phyloP scores from a whole-genome alignment of 2,113 vertebrate genomes.

The Nycticebus coucang region DNA sequence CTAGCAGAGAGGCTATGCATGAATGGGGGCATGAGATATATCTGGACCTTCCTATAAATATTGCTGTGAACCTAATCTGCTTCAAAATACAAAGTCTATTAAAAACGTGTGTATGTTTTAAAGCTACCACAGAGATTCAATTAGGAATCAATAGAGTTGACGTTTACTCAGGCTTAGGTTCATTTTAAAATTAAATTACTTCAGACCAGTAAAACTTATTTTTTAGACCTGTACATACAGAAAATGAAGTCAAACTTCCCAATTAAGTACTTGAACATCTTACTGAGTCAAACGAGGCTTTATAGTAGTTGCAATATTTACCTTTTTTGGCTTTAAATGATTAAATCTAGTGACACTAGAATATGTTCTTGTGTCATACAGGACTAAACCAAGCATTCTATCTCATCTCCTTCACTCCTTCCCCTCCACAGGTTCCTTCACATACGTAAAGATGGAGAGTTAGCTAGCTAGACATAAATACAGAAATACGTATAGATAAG shows the following conservation, averaged over 20 bases:
- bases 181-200: neutral
- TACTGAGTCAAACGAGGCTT: neutral
- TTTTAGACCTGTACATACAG: neutral
- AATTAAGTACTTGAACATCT: neutral
- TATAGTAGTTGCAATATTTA: neutral
- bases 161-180: neutral
- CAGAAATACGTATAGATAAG: neutral
- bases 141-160: neutral
- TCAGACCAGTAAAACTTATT: neutral
- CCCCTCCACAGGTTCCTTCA: neutral
- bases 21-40: fast-evolving
- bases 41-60: neutral
- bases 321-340: neutral
- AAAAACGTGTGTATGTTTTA: neutral
- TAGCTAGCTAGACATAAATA: neutral
- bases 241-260: neutral
- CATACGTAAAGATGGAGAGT: neutral
- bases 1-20: neutral
- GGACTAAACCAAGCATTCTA: neutral
- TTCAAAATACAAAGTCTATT: neutral
- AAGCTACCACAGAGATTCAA: neutral
- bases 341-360: neutral
- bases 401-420: neutral
- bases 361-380: neutral
- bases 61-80: neutral